Base-by-base conservation (phyloP, 1,140 invertebrate genomes). In the Platorchestia sp. region DNA sequence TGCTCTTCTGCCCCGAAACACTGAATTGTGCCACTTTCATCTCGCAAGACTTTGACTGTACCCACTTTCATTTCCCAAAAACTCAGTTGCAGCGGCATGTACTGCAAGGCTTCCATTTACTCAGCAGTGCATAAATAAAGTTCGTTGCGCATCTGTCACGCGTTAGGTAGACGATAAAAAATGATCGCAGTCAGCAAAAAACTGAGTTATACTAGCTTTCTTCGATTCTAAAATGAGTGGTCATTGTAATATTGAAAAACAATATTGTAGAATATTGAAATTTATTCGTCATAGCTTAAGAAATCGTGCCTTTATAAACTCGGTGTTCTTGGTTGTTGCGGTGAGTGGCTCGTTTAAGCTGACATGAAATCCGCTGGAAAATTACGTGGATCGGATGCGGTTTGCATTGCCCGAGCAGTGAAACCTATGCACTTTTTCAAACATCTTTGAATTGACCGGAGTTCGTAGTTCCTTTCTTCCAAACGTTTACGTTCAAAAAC, bases 291-390 rank as follows among this genome's bases (percentile, higher is more conserved):
- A 93, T 93, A 93, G 91, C 47, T 16, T 93, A 93, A 93, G 91
- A 44, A 93, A 44, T 45, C 44, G 91, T 93, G 91, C 91, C 91
- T 93, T 93, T 93, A 93, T 93, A 44, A 93, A 93, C 45, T 93
- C 87, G 87, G 36, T 89, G 41, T 89, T 89, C n/a, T 19, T 75
- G 59, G 36, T 75, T 75, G 59, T 75, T 75, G 10, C 14, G 36
- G 59, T 75, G 59, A 75, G 36, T 75, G 59, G 59, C 1, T 75
- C 27, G 59, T 22, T 22, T 36, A 27, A 75, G 47, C 47, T 51
- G 36, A 75, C 27, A 75, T 75, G 27, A 14, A 75, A 75, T 36
- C 59, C 59, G 59, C 59, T 75, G 14, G 59, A 10, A 75, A 75
- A 75, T 1, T 75, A 27, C 59, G 59, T 75, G 59, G 7, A 10